These are phyloP conservation scores for Gulo gulo DNA, from an alignment of 2,113 vertebrate genomes.

Conservation along the genomic window DNA sequence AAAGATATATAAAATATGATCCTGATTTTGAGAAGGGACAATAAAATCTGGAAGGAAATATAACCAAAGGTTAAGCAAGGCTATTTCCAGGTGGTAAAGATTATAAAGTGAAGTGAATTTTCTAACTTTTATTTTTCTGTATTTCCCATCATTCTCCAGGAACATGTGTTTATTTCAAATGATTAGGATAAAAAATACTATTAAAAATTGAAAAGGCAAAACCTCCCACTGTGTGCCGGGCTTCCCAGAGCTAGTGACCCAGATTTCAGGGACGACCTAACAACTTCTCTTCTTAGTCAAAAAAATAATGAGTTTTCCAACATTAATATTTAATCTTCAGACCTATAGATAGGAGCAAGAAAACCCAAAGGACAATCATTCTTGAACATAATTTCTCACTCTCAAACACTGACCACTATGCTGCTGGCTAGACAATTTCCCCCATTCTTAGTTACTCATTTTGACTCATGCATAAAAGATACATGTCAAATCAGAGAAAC, in stretches of 20 bases:
- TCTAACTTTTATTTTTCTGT: neutral
- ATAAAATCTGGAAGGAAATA: neutral
- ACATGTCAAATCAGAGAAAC: neutral
- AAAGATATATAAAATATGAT: neutral
- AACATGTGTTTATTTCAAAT: neutral
- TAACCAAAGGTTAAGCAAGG: neutral
- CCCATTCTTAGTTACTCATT: neutral
- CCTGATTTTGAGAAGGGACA: neutral
- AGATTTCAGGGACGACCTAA: neutral
- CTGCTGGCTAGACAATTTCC: neutral
- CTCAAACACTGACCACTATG: neutral
- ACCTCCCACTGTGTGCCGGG: neutral
- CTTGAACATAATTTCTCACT: constrained; percentile 1
- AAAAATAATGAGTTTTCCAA: neutral
- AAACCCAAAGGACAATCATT: neutral
- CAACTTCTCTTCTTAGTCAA: neutral
- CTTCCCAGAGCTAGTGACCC: neutral
- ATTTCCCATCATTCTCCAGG: neutral
- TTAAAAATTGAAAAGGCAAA: neutral
- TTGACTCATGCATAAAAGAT: constrained; percentile 49
- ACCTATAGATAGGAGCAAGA: neutral
- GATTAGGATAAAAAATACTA: neutral
- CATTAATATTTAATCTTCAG: constrained; percentile 52
- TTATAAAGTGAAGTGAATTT: neutral
- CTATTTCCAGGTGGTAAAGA: neutral